A percentile compares a stretch with the other conserved stretches of the same genome.
These are phyloP conservation scores for Cerceris ruficornis DNA, from an alignment of 2,888 invertebrate species.

Conservation along the genomic window DNA sequence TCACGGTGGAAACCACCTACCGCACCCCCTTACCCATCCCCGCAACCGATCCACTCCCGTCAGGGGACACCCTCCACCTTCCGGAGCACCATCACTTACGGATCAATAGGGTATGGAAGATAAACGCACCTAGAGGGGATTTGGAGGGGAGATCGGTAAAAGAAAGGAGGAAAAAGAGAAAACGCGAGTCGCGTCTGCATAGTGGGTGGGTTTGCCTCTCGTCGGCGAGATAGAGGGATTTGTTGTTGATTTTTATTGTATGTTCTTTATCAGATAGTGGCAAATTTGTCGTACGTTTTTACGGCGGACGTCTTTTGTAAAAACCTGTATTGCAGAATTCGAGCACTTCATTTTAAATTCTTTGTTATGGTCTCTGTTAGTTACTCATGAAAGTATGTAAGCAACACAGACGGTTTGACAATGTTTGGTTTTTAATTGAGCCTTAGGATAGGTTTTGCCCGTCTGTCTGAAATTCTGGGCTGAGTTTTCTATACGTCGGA, in stretches of 20 bases:
- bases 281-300: too few relatives aligned
- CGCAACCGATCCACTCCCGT: constrained; percentile 61
- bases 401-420: too few relatives aligned
- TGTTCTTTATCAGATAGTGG: too few relatives aligned
- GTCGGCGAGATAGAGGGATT: constrained; percentile 39
- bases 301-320: too few relatives aligned
- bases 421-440: too few relatives aligned
- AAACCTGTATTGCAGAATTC: too few relatives aligned
- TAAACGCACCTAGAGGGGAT: constrained; percentile 74
- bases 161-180: constrained; percentile 50
- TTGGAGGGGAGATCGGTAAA: constrained; percentile 44
- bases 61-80: constrained; percentile 68
- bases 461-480: too few relatives aligned
- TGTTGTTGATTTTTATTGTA: constrained; percentile 1
- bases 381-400: too few relatives aligned
- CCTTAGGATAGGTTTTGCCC: too few relatives aligned
- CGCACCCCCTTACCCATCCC: constrained; percentile 46
- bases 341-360: too few relatives aligned
- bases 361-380: too few relatives aligned
- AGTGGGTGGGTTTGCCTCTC: constrained; percentile 29
- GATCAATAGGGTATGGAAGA: constrained; percentile 81
- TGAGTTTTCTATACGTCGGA: too few relatives aligned
- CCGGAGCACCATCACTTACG: constrained; percentile 76
- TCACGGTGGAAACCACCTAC: constrained; percentile 61
- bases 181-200: constrained; percentile 54